Conservation (phyloP, 2,888 invertebrate species). For the Drymonia ruficornis region DNA sequence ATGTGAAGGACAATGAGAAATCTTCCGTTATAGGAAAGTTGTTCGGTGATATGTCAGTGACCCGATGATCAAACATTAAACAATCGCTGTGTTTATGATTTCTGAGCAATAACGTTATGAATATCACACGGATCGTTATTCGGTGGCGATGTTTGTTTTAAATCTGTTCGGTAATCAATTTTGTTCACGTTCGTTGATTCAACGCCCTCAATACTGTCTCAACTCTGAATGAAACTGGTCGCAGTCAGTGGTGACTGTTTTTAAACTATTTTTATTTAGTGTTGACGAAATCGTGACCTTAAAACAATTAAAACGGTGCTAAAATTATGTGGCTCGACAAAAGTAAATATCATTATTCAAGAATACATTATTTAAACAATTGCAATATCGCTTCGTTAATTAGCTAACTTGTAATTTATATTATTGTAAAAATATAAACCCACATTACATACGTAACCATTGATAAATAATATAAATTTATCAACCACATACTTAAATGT, state of each 20-base stretch:
- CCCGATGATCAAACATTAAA: conserved; percentile 26
- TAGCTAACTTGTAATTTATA: neutral
- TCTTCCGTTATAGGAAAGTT: conserved; percentile 20
- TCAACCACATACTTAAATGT: neutral
- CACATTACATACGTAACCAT: neutral
- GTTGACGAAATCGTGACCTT: neutral
- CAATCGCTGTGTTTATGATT: conserved; percentile 31
- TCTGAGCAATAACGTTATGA: conserved; percentile 15
- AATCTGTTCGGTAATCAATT: conserved; percentile 27
- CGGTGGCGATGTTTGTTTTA: conserved; percentile 13
- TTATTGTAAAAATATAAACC: neutral
- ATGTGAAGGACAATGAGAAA: conserved; percentile 29
- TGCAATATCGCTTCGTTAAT: neutral
- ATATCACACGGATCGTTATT: conserved; percentile 14
- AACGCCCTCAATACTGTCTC: conserved; percentile 27
- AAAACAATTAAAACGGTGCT: neutral
- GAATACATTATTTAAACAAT: conserved; percentile 2
- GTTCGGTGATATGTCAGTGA: conserved; percentile 41
- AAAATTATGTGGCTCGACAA: neutral
- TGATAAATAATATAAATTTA: neutral
- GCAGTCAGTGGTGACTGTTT: neutral
- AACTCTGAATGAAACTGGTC: neutral
- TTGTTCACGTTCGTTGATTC: conserved; percentile 18
- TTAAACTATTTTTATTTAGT: neutral
- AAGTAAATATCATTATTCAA: neutral